These are phyloP conservation scores for Lepisosteus osseus DNA, from an alignment of 2,113 vertebrate species.

Conservation along the genomic window DNA sequence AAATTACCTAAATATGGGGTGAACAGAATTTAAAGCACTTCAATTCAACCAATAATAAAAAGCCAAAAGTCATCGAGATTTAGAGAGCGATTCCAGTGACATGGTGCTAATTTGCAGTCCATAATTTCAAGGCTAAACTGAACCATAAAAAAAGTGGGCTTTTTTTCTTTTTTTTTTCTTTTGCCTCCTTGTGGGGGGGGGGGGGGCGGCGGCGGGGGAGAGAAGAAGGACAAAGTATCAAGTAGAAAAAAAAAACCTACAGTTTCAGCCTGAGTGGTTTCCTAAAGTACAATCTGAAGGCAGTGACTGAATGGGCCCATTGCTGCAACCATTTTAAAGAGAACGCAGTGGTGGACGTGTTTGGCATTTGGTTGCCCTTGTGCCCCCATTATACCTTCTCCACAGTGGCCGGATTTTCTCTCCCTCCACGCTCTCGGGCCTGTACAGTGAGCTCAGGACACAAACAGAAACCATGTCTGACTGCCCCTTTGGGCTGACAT, in stretches of 20 bases:
- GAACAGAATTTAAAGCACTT: slow-evolving; percentile 48
- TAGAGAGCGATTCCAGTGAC: slow-evolving; percentile 35
- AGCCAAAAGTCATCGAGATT: slow-evolving; percentile 39
- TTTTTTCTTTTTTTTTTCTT: slow-evolving; percentile 22
- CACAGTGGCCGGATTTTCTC: slow-evolving; percentile 47
- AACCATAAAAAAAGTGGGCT: slow-evolving; percentile 28
- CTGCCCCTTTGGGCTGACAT: slow-evolving; percentile 34
- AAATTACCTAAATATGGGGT: slow-evolving; percentile 63
- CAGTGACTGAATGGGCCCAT: slow-evolving; percentile 46
- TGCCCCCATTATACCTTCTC: slow-evolving; percentile 53
- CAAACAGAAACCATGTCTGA: slow-evolving; percentile 54
- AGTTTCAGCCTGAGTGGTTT: slow-evolving; percentile 65
- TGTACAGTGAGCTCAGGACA: slow-evolving; percentile 32
- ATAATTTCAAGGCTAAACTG: slow-evolving; percentile 46
- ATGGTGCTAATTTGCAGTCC: slow-evolving; percentile 43
- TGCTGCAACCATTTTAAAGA: slow-evolving; percentile 51
- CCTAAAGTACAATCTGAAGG: slow-evolving; percentile 59
- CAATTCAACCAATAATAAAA: slow-evolving; percentile 37
- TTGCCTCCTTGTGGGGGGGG: slow-evolving; percentile 29
- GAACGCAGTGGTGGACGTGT: slow-evolving; percentile 70
- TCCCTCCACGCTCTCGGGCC: slow-evolving; percentile 23
- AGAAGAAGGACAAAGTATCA: slow-evolving; percentile 34
- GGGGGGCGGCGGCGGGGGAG: slow-evolving; percentile 40
- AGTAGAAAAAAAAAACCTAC: slow-evolving; percentile 52
- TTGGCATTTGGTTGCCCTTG: slow-evolving; percentile 64